A percentile compares a stretch with the other conserved stretches of the same genome.
Conservation (phyloP, 2,113 vertebrate genomes). For the Channa argus region DNA sequence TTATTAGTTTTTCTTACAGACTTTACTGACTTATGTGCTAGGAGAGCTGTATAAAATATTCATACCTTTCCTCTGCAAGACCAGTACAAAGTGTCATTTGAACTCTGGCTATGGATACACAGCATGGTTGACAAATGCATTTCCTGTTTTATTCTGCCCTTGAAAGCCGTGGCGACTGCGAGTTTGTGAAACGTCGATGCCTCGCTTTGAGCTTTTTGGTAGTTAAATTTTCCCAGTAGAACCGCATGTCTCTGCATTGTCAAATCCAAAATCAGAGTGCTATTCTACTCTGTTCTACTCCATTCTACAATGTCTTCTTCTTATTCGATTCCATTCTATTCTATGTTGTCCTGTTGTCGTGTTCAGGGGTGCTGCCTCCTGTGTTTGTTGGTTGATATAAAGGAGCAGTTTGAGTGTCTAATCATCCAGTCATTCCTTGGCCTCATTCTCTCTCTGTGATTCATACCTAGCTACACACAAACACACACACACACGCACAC, state of each 20-base stretch:
- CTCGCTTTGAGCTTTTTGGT: conserved; percentile 23
- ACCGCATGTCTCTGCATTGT: not conserved
- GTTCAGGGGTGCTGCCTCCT: conserved; percentile 2
- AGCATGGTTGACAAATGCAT: conserved; percentile 45
- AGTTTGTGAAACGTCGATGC: conserved; percentile 30
- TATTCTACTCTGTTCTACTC: not conserved
- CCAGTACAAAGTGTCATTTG: conserved; percentile 64
- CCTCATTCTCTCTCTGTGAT: conserved; percentile 66
- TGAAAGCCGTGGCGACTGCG: conserved; percentile 13
- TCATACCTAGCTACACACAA: conserved; percentile 51
- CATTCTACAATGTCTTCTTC: too few relatives aligned
- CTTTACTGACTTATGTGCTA: conserved; percentile 51
- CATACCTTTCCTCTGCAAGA: conserved; percentile 53
- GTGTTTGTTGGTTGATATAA: conserved; percentile 33
- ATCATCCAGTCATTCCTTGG: conserved; percentile 56
- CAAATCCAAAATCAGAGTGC: conserved; percentile 11
- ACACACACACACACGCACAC: conserved; percentile 1
- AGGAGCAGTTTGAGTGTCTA: conserved; percentile 41
- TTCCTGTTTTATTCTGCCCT: conserved; percentile 42
- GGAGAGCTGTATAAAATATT: conserved; percentile 72
- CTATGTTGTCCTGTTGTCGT: not conserved
- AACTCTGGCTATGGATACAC: conserved; percentile 37
- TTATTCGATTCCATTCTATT: not conserved
- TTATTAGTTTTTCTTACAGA: conserved; percentile 50
- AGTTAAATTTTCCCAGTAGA: conserved; percentile 18